Conservation (phyloP, 1,140 invertebrate genomes). For the Hycleus phaleratus region DNA sequence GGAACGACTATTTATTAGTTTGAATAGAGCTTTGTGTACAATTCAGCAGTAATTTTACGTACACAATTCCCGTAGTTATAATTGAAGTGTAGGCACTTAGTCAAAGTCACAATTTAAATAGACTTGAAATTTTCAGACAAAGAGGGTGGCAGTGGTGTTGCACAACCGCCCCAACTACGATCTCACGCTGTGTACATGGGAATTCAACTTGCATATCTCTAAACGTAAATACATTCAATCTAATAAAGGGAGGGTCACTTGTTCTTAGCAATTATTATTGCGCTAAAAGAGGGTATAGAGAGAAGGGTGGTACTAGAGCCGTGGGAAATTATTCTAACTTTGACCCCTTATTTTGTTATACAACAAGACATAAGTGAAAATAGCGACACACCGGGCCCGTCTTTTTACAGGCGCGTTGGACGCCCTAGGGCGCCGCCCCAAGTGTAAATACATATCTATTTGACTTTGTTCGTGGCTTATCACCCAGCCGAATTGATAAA, state of each 20-base stretch:
- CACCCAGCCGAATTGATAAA: too few species aligned
- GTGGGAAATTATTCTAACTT: slow-evolving; percentile 7
- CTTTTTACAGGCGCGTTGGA: slow-evolving; percentile 2
- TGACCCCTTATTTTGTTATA: slow-evolving; percentile 11
- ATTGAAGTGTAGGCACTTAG: slow-evolving; percentile 10
- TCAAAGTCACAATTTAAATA: background rate
- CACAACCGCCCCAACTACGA: slow-evolving; percentile 1
- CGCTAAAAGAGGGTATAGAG: background rate
- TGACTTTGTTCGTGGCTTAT: too few species aligned
- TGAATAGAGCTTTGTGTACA: too few species aligned
- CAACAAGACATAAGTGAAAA: slow-evolving; percentile 7
- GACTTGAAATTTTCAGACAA: too few species aligned
- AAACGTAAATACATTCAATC: slow-evolving; percentile 10
- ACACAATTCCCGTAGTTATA: slow-evolving; percentile 4
- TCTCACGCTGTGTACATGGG: slow-evolving; percentile 13
- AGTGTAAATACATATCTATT: slow-evolving; percentile 1
- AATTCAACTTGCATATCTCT: slow-evolving; percentile 10
- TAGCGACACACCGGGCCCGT: slow-evolving; percentile 5
- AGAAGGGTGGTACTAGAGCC: slow-evolving; percentile 6
- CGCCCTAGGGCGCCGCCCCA: slow-evolving; percentile 3
- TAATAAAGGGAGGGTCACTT: slow-evolving; percentile 8
- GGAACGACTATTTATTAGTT: too few species aligned
- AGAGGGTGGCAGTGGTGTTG: slow-evolving; percentile 1
- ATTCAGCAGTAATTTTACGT: too few species aligned
- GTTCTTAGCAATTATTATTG: slow-evolving; percentile 8